These are phyloP conservation scores for Zaprionus africanus DNA, from an alignment of 1,140 invertebrate genomes.

Conservation along the genomic window DNA sequence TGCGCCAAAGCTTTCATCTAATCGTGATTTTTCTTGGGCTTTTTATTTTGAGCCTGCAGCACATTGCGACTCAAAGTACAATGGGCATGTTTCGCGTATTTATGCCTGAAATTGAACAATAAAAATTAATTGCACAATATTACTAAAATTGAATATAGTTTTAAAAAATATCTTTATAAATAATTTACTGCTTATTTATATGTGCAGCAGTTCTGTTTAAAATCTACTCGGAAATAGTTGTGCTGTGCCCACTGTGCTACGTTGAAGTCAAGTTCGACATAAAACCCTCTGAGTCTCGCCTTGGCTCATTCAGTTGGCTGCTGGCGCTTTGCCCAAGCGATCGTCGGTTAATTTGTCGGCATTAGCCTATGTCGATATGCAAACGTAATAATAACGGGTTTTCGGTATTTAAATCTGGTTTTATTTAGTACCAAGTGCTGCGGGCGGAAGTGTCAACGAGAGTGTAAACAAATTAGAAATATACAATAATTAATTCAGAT, in stretches of 20 bases:
- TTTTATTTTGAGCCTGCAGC: slow-evolving; percentile 22
- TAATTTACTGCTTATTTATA: too few relatives aligned
- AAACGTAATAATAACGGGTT: slow-evolving; percentile 66
- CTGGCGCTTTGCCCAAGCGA: slow-evolving; percentile 60
- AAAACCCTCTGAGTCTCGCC: slow-evolving; percentile 69
- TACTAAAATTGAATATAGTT: neutral
- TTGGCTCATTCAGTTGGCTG: slow-evolving; percentile 68
- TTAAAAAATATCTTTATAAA: neutral
- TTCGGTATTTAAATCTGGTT: slow-evolving; percentile 30
- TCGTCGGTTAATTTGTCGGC: slow-evolving; percentile 35
- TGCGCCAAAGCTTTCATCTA: slow-evolving; percentile 60
- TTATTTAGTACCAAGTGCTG: slow-evolving; percentile 8
- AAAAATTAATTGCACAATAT: neutral
- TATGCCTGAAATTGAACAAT: neutral
- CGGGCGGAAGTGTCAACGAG: slow-evolving; percentile 24
- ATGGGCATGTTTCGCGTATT: neutral
- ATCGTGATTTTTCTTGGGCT: slow-evolving; percentile 28
- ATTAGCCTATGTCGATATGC: slow-evolving; percentile 1
- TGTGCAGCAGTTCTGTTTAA: neutral
- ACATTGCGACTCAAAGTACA: slow-evolving; percentile 9
- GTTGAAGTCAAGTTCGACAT: slow-evolving; percentile 71
- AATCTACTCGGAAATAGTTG: neutral
- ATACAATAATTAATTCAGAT: neutral
- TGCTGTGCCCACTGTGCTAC: slow-evolving; percentile 26
- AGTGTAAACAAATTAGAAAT: slow-evolving; percentile 20